phyloP scores from a whole-genome alignment of 2,888 invertebrate species.

The Caenorhabditis plicata region DNA sequence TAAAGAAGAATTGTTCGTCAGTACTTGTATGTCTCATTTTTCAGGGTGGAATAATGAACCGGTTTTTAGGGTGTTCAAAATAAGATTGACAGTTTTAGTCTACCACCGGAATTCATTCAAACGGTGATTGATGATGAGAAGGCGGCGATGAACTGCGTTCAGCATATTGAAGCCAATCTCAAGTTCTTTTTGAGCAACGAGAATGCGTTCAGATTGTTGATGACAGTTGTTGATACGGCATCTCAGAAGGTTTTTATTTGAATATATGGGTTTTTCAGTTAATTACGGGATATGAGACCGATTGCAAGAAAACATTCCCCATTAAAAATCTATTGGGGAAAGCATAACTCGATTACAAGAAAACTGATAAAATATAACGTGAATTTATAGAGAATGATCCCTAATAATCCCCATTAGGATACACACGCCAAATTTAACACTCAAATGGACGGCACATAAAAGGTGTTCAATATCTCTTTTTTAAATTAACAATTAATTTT shows the following conservation, averaged over 20 bases:
- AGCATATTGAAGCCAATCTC: conserved; percentile 24
- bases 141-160: conserved; percentile 7
- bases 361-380: neutral
- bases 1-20: too few species aligned
- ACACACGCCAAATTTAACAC: too few species aligned
- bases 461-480: too few species aligned
- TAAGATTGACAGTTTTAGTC: conserved; percentile 2
- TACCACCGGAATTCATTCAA: conserved; percentile 16
- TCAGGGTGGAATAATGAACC: conserved; percentile 1
- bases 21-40: conserved; percentile 1
- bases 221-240: conserved; percentile 18
- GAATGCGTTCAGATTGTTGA: conserved; percentile 25
- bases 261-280: too few species aligned
- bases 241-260: conserved; percentile 31
- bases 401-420: too few species aligned
- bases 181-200: conserved; percentile 36
- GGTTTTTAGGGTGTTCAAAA: too few species aligned
- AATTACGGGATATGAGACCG: too few species aligned
- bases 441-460: too few species aligned
- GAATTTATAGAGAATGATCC: too few species aligned
- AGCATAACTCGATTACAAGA: too few species aligned
- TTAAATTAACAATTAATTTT: too few species aligned
- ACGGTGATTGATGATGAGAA: conserved; percentile 12
- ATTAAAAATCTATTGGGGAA: too few species aligned
- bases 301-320: neutral